Base-by-base conservation (phyloP, 2,797 vertebrate genomes). In the Philypnodon macrostomus region DNA sequence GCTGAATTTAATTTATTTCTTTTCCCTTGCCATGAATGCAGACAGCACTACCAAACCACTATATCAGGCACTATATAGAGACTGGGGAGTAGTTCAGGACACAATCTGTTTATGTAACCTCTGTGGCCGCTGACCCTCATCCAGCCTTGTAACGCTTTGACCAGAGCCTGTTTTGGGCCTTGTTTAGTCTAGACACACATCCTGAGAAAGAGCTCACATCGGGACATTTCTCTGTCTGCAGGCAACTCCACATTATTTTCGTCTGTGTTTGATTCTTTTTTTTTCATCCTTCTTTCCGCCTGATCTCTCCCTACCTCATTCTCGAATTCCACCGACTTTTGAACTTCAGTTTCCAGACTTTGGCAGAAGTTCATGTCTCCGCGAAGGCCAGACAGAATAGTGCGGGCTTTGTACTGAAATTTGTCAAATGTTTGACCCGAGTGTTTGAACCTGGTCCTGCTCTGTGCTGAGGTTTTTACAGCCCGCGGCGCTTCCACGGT, bases 101-200 rank as follows among this genome's bases (percentile, higher is more conserved):
- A 10, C 18, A 34, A 27, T 65, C 35, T 30, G 19, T 65, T 32
- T 51, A 39, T 50, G 60, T 69, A 66, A 56, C 65, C 47, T 56
- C 59, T 63, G 71, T 2, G 71, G 73, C 67, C 58, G 55, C 79
- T 82, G 76, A 83, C 80, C 77, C 73, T 66, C 15, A 39, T 70
- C 77, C 73, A 75, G 80, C 59, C 79, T 74, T 72, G 75, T 73
- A 79, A 71, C 37, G 11, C 57, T 78, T 56, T 78, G 75, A 78
- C 79, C 67, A 38, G 70, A 44, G 77, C 66, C 78, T 79, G 75
- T 72, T 84, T 81, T 75, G 61, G 73, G 83, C 72, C 58, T 32
- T 80, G 83, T 85, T 88, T 85, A 84, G 87, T 89, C 86, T 90
- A 85, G 87, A 84, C 81, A 64, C 67, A 84, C 81, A 85, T 90